A percentile compares a stretch with the other conserved stretches of the same genome.
These are phyloP conservation scores for Micropterix aruncella DNA, from an alignment of 2,888 invertebrate genomes.

Conservation along the genomic window DNA sequence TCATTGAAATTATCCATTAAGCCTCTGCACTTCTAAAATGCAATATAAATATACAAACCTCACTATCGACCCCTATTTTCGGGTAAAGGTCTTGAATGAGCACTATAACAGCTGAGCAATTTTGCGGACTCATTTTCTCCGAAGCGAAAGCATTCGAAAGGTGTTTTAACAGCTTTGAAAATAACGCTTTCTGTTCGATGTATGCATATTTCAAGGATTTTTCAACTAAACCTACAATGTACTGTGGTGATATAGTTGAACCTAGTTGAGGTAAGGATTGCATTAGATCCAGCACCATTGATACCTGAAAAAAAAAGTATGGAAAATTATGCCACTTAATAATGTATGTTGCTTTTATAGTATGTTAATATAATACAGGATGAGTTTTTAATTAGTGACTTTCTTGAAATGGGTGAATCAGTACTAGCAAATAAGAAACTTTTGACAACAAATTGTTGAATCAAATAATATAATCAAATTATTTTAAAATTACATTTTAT, in stretches of 20 bases:
- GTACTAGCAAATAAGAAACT: too few species aligned
- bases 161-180: not conserved
- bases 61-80: not conserved
- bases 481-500: too few species aligned
- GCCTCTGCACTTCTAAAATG: too few species aligned
- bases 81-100: not conserved
- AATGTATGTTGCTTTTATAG: conserved; percentile 1
- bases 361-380: too few species aligned
- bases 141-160: not conserved
- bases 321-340: not conserved
- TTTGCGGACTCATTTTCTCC: not conserved
- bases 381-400: too few species aligned
- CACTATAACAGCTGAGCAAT: not conserved
- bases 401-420: too few species aligned
- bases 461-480: too few species aligned
- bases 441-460: too few species aligned
- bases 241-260: not conserved
- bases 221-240: not conserved
- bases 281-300: not conserved
- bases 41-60: not conserved
- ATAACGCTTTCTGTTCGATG: not conserved
- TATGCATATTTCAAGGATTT: not conserved
- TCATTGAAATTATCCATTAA: too few species aligned
- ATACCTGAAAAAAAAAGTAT: not conserved
- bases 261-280: not conserved